Percentiles rank a stretch among this genome's conserved stretches.
phyloP scores from a whole-genome alignment of 2,797 vertebrate genomes.

The Enteromius thamalakanensis region DNA sequence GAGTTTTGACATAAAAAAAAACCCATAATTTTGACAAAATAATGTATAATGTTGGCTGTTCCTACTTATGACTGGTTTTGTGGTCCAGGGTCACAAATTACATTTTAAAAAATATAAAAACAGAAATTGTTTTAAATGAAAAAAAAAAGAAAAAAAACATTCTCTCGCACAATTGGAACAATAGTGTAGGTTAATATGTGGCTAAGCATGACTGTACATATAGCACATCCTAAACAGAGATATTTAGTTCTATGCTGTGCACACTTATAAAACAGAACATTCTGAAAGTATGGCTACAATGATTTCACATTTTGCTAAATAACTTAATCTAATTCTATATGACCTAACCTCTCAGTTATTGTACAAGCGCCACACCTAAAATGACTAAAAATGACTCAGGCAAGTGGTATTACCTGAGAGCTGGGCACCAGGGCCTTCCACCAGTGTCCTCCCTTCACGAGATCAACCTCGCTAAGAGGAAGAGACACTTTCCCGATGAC shows the following conservation, averaged over 20 bases:
- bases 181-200: not conserved
- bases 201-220: not conserved
- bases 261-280: not conserved
- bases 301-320: constrained; percentile 4
- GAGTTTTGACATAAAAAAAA: too few relatives aligned
- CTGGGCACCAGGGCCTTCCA: constrained; percentile 90
- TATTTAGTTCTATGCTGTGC: not conserved
- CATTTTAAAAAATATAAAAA: too few relatives aligned
- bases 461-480: constrained; percentile 84
- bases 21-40: too few relatives aligned
- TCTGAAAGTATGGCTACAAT: not conserved
- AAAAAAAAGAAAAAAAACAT: too few relatives aligned
- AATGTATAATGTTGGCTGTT: too few relatives aligned
- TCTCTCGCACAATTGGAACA: too few relatives aligned
- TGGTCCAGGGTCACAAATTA: too few relatives aligned
- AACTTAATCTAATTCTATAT: not conserved
- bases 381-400: not conserved
- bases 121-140: too few relatives aligned
- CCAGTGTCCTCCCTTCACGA: constrained; percentile 92
- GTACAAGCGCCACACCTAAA: not conserved
- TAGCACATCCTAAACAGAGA: not conserved
- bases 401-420: constrained; percentile 81
- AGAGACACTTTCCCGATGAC: constrained; percentile 88
- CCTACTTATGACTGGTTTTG: too few relatives aligned
- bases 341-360: not conserved